Base-by-base conservation (phyloP, 2,113 vertebrate genomes). In the Blennius ocellaris region DNA sequence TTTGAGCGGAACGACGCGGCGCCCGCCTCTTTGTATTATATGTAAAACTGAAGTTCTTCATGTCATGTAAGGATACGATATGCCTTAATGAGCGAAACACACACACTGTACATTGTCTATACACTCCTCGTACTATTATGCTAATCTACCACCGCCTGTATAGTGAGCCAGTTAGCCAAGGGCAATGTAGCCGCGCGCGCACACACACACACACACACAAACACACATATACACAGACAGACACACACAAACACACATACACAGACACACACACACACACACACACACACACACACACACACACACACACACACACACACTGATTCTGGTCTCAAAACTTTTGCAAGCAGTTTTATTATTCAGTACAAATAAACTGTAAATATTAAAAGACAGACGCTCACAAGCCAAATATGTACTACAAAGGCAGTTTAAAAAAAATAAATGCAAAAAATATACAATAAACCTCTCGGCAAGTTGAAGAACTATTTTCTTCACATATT, bases 21-120 rank as follows among this genome's bases (percentile, higher is more conserved):
- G 39, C 53, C 17, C 54, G 51, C 72, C 61, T 49, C 11, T 81
- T 53, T 78, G 78, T 86, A 76, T 78, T 1, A 71, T 81, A 86
- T 86, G 68, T 80, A 78, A 63, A 81, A 30, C 73, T 57, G 63
- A 82, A 65, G 69, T 78, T 84, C 85, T 82, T 80, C 71, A 74
- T 87, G 82, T 85, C 49, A 82, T 88, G 74, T 88, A 72, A 81
- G 81, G 83, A 86, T 80, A 64, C 84, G 61, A 76, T 85, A 82
- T 90, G 91, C 91, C 91, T 92, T 93, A 93, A 93, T 21, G 68
- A 73, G 69, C 69, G n/a, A 80, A 64, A 90, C 79, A 80, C 83
- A 78, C 37, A 68, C 80, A 69, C 66, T 92, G 80, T 82, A 84
- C 76, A 82, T 73, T 63, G 58, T 82, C 51, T 82, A 67, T 70